Conservation (phyloP, 2,888 invertebrate genomes). For the Plemyria rubiginata region DNA sequence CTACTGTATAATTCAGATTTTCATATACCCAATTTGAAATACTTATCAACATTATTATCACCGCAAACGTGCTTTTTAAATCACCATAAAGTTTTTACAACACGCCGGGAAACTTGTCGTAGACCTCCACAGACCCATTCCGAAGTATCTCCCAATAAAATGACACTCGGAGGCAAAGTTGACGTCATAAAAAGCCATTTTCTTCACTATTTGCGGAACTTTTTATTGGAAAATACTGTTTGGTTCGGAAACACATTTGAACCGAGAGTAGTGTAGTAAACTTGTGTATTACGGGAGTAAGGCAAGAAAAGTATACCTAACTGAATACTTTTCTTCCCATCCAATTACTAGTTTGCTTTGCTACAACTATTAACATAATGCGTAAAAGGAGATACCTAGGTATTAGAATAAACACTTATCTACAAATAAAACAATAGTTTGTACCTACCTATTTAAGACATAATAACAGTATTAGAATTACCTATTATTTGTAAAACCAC, state of each 20-base stretch:
- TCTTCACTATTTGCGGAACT: slow-evolving; percentile 51
- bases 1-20: neutral
- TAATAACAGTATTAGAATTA: no score
- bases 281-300: slow-evolving; percentile 27
- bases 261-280: slow-evolving; percentile 30
- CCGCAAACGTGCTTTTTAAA: slow-evolving; percentile 39
- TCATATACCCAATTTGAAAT: neutral
- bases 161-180: slow-evolving; percentile 61
- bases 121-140: slow-evolving; percentile 51
- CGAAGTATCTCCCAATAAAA: slow-evolving; percentile 56
- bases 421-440: no score
- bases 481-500: no score
- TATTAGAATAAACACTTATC: no score
- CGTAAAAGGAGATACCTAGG: no score
- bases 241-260: slow-evolving; percentile 46
- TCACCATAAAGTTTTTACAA: slow-evolving; percentile 39
- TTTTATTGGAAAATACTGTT: slow-evolving; percentile 51
- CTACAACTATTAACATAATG: no score
- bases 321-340: neutral
- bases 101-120: slow-evolving; percentile 33
- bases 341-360: neutral
- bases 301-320: slow-evolving; percentile 5
- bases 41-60: slow-evolving; percentile 4
- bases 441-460: no score
- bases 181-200: slow-evolving; percentile 58